phyloP scores from a whole-genome alignment of 1,140 invertebrate genomes.

The Leptinotarsa undecemlineata region DNA sequence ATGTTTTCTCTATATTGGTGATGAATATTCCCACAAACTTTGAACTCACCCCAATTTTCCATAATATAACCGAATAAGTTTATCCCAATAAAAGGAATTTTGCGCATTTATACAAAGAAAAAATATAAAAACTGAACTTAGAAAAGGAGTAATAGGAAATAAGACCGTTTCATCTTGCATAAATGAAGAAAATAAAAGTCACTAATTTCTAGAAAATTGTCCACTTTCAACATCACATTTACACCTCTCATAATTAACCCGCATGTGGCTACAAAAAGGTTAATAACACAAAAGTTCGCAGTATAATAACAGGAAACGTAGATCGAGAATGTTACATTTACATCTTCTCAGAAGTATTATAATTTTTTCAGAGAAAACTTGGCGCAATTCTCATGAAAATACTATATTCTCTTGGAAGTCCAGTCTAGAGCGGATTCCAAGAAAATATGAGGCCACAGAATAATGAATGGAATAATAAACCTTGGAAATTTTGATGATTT shows the following conservation, averaged over 20 bases:
- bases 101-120: no score
- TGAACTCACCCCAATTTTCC: no score
- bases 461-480: not conserved
- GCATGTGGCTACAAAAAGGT: not conserved
- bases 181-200: no score
- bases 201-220: no score
- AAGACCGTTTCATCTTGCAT: no score
- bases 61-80: no score
- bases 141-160: no score
- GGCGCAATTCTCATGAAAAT: not conserved
- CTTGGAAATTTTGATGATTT: no score
- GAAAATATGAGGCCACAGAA: not conserved
- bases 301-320: conserved; percentile 2
- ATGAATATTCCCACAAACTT: no score
- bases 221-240: not conserved
- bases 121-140: no score
- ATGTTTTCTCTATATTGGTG: no score
- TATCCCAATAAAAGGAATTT: no score
- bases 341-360: not conserved
- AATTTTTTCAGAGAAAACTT: not conserved
- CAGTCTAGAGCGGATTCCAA: not conserved
- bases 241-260: not conserved
- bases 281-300: not conserved
- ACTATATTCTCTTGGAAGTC: not conserved
- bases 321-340: not conserved